Percentiles rank a stretch among this genome's conserved stretches.
These are phyloP conservation scores for Callocephalon fimbriatum DNA, from an alignment of 2,113 vertebrate species.

Conservation along the genomic window DNA sequence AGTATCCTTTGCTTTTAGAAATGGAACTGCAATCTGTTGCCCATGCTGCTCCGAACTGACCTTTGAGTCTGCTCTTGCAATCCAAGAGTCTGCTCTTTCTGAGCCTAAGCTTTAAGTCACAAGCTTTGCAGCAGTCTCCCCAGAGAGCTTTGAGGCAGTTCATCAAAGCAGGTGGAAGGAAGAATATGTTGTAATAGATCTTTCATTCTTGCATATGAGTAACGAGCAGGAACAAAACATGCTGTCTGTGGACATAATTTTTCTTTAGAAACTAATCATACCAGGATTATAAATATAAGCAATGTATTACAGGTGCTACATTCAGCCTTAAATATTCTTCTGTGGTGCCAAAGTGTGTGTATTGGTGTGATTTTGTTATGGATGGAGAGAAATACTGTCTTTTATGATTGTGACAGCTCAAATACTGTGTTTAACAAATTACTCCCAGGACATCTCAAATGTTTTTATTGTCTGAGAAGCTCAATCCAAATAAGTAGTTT, in stretches of 20 bases:
- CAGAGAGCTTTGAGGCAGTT: constrained; percentile 51
- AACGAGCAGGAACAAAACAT: constrained; percentile 30
- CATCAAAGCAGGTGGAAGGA: constrained; percentile 43
- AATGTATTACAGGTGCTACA: not conserved
- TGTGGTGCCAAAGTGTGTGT: not conserved
- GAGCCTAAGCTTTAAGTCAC: constrained; percentile 24
- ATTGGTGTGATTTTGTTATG: not conserved
- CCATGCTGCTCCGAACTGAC: constrained; percentile 13
- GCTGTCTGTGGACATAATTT: constrained; percentile 34
- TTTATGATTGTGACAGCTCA: constrained; percentile 11
- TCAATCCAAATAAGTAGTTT: not conserved
- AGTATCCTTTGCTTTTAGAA: constrained; percentile 45
- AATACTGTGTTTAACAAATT: constrained; percentile 26
- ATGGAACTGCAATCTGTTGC: constrained; percentile 41
- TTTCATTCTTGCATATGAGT: constrained; percentile 47
- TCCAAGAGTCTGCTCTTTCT: constrained; percentile 49
- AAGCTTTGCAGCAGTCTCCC: constrained; percentile 44
- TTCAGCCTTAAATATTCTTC: not conserved
- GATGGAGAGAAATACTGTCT: not conserved
- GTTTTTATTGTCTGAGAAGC: not conserved
- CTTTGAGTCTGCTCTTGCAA: constrained; percentile 54
- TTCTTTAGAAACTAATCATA: constrained; percentile 27
- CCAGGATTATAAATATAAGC: not conserved
- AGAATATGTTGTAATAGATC: constrained; percentile 16
- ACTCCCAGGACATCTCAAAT: not conserved